Conservation (phyloP, 2,888 invertebrate genomes). For the Dryococelus australis region DNA sequence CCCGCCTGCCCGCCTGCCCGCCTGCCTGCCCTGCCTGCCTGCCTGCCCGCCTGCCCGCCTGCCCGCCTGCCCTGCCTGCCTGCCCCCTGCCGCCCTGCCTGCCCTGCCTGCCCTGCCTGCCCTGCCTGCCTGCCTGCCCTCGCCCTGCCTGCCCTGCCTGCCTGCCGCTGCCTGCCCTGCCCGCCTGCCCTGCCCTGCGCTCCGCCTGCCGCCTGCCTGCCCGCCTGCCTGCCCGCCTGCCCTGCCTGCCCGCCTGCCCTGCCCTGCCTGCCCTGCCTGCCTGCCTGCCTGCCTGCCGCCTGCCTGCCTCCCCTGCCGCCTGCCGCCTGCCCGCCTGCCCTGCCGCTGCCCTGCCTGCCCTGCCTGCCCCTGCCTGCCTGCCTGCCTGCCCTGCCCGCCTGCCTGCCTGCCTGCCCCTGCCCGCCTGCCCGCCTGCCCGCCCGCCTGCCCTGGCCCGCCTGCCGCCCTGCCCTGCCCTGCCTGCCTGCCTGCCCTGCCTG, state of each 20-base stretch:
- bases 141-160: too few species aligned
- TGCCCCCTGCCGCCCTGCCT: too few species aligned
- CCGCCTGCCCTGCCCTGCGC: not conserved
- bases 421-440: too few species aligned
- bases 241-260: slow-evolving; percentile 31
- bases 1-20: too few species aligned
- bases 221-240: slow-evolving; percentile 33
- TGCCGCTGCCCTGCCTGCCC: too few species aligned
- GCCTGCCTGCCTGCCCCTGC: too few species aligned
- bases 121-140: too few species aligned
- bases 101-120: too few species aligned
- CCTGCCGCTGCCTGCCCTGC: slow-evolving; percentile 33
- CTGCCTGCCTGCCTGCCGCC: too few species aligned
- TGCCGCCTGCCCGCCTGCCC: slow-evolving; percentile 29
- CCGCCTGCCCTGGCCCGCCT: not conserved
- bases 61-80: not conserved
- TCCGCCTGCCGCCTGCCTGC: too few species aligned
- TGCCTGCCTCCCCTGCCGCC: not conserved
- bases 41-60: too few species aligned
- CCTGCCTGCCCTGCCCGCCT: slow-evolving; percentile 24
- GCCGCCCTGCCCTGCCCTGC: too few species aligned
- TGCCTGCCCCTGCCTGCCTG: slow-evolving; percentile 32
- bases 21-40: not conserved
- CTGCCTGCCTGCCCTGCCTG: slow-evolving; percentile 29
- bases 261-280: not conserved